These are phyloP conservation scores for Scrobipalpa atriplicella DNA, from an alignment of 2,888 invertebrate species.

Conservation along the genomic window DNA sequence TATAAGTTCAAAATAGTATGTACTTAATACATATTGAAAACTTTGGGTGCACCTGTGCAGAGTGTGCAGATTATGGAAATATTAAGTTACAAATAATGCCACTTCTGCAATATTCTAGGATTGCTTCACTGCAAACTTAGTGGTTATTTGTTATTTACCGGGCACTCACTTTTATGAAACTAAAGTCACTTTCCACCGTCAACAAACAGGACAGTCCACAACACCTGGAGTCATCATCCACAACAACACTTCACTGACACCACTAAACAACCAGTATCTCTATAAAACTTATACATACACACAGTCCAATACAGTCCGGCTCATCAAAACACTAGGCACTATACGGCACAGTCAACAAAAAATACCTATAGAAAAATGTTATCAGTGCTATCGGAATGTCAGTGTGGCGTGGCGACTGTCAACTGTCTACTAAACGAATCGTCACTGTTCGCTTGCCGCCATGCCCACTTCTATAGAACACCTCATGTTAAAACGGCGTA, in stretches of 20 bases:
- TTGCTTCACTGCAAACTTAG: background rate
- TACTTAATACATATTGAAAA: no score
- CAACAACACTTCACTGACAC: slow-evolving; percentile 63
- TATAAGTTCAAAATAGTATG: no score
- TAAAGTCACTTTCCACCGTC: slow-evolving; percentile 32
- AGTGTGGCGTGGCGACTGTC: slow-evolving; percentile 82
- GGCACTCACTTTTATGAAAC: slow-evolving; percentile 32
- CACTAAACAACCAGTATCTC: slow-evolving; percentile 43
- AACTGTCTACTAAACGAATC: slow-evolving; percentile 82
- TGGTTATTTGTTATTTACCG: background rate
- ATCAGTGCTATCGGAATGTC: slow-evolving; percentile 81
- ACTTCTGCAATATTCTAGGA: background rate
- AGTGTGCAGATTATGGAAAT: no score
- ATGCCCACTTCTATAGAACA: slow-evolving; percentile 73
- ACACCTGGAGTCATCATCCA: slow-evolving; percentile 62
- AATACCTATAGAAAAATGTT: slow-evolving; percentile 75
- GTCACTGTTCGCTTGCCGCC: slow-evolving; percentile 78
- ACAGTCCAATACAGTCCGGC: slow-evolving; percentile 37
- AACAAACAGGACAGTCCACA: slow-evolving; percentile 41
- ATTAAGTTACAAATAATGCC: background rate
- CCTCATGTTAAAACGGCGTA: slow-evolving; percentile 41
- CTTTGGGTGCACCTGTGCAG: no score
- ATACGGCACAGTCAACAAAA: slow-evolving; percentile 64
- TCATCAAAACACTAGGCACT: slow-evolving; percentile 53
- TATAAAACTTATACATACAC: slow-evolving; percentile 36